Conservation (phyloP, 2,888 invertebrate genomes). For the Crocallis elinguaria region DNA sequence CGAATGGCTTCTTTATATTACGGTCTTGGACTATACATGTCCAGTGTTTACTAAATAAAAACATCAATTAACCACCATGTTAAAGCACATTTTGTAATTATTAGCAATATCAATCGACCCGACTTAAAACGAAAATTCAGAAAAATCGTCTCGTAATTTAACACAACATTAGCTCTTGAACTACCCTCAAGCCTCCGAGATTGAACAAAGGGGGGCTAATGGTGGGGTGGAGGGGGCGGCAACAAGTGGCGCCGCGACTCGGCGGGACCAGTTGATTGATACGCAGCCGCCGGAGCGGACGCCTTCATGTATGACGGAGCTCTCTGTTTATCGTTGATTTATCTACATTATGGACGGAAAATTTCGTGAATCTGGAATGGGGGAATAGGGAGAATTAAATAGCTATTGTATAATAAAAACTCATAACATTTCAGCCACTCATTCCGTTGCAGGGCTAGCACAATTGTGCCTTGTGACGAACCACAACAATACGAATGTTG, state of each 20-base stretch:
- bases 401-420: background rate
- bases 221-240: slow-evolving; percentile 40
- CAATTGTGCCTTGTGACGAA: background rate
- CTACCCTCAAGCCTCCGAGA: slow-evolving; percentile 9
- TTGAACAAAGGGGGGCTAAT: background rate
- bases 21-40: too few relatives aligned
- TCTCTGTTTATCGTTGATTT: slow-evolving; percentile 6
- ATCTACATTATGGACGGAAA: slow-evolving; percentile 17
- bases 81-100: too few relatives aligned
- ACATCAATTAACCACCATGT: too few relatives aligned
- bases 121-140: background rate
- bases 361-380: background rate
- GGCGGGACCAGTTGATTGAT: slow-evolving; percentile 37
- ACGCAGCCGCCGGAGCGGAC: slow-evolving; percentile 6
- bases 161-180: background rate
- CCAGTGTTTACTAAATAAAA: too few relatives aligned
- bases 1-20: too few relatives aligned
- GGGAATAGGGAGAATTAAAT: background rate
- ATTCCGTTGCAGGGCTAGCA: too few relatives aligned
- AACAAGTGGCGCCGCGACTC: slow-evolving; percentile 72
- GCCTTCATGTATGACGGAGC: background rate
- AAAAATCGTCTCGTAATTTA: background rate
- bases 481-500: background rate
- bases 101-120: background rate
- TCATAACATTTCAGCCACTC: too few relatives aligned